Percentiles rank a stretch among this genome's conserved stretches.
Conservation (phyloP, 2,888 invertebrate species). For the Osmoderma eremita region DNA sequence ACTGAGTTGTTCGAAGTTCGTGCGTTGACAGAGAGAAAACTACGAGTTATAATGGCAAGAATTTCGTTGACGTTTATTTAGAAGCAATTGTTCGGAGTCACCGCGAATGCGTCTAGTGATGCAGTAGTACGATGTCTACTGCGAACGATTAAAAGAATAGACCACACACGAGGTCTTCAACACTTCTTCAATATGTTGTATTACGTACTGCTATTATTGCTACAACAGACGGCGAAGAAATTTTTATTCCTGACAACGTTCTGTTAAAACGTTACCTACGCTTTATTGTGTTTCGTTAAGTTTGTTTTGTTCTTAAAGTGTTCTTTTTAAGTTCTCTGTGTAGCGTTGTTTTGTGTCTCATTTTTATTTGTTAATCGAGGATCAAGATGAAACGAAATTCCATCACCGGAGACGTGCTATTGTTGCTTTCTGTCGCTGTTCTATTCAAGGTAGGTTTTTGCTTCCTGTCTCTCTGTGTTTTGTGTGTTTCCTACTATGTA, state of each 20-base stretch:
- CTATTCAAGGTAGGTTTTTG: constrained; percentile 45
- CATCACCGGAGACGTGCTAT: constrained; percentile 32
- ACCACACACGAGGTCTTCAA: not conserved
- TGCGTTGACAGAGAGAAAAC: not conserved
- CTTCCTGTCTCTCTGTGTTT: not conserved
- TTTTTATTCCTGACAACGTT: constrained; percentile 20
- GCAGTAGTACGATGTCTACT: constrained; percentile 9
- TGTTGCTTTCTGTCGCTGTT: constrained; percentile 42
- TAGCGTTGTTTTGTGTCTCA: constrained; percentile 44
- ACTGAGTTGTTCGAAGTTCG: no score
- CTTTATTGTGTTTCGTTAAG: constrained; percentile 16
- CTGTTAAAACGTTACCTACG: constrained; percentile 25
- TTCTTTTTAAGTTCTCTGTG: constrained; percentile 41
- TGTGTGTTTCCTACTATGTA: not conserved
- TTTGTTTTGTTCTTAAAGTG: constrained; percentile 22
- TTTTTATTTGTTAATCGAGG: constrained; percentile 44
- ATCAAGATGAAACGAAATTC: constrained; percentile 46
- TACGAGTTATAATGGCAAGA: constrained; percentile 3
- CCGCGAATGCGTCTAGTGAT: not conserved
- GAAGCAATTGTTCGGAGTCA: not conserved
- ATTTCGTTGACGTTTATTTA: not conserved
- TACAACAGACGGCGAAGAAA: constrained; percentile 12
- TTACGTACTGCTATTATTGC: constrained; percentile 2
- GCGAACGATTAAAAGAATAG: constrained; percentile 5
- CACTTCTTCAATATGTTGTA: constrained; percentile 31